Conservation (phyloP, 64 coral and sea anemone species). For the Catalaphyllia jardinei region DNA sequence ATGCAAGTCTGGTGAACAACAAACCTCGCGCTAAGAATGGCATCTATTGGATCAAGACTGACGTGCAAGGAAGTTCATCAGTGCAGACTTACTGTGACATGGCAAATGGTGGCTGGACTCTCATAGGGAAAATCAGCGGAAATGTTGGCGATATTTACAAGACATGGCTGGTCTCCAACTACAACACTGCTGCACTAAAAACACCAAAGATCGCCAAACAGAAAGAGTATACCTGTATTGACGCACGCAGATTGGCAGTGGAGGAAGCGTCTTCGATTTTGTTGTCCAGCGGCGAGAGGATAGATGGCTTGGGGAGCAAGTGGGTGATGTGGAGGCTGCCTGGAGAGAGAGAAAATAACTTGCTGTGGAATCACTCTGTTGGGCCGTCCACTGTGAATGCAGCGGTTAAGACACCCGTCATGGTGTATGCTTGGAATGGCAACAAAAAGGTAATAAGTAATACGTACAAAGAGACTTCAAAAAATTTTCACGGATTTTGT, state of each 20-base stretch:
- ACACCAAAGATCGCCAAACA: constrained; percentile 41
- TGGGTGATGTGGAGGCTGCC: constrained; percentile 72
- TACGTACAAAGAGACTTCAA: too few relatives aligned
- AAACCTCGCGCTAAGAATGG: constrained; percentile 59
- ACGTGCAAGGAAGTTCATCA: neutral
- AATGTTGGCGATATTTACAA: constrained; percentile 62
- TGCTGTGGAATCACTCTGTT: constrained; percentile 59
- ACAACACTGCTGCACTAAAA: constrained; percentile 48
- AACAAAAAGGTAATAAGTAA: constrained; percentile 32
- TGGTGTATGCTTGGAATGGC: constrained; percentile 57
- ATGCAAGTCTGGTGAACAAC: constrained; percentile 38
- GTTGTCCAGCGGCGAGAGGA: constrained; percentile 67
- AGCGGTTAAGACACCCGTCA: constrained; percentile 2
- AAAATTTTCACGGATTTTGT: too few relatives aligned
- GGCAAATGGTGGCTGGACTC: constrained; percentile 82
- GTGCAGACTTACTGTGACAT: constrained; percentile 78
- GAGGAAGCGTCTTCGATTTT: constrained; percentile 55
- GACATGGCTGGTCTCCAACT: constrained; percentile 66
- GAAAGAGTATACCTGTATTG: constrained; percentile 35
- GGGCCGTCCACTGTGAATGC: constrained; percentile 25
- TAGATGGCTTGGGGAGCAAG: constrained; percentile 53
- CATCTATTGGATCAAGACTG: constrained; percentile 79
- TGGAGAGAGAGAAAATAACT: constrained; percentile 43
- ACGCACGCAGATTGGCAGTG: constrained; percentile 62
- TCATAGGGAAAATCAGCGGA: constrained; percentile 82